Base-by-base conservation (phyloP, 2,797 vertebrate species). In the Rallus crepitans region DNA sequence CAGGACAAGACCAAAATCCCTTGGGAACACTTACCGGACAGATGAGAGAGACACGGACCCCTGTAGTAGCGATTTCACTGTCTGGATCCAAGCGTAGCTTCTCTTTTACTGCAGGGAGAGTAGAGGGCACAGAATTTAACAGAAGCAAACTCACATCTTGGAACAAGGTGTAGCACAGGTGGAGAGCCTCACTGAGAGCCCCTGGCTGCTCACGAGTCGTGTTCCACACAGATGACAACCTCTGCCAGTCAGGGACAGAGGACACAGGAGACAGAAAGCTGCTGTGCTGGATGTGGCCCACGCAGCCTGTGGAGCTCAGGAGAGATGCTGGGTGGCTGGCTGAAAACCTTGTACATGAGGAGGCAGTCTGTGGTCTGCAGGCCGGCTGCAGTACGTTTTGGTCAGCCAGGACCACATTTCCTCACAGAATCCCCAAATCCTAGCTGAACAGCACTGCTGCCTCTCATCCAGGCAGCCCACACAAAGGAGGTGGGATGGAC, bases 1-100 rank as follows among this genome's bases (percentile, higher is more conserved):
- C 3, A 28, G n/a, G 68, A 53, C 0, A 3, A 45, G n/a, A 5
- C 1, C 9, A 3, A 33, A 7, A 10, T 4, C 4, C 1, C 31
- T 17, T 14, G 65, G 45, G 24, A n/a, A 27, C 25, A 90, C 99
- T 98, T 98, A 99, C 99, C 57, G 99, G 99, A 94, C 99, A 99
- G 96, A 99, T 99, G n/a, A 99, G 99, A 70, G 99, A 99, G 33
- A 99, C 99, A 24, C 99, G 97, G 68, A 99, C 99, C 3, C 99
- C 99, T 1, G 99, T 99, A 91, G 99, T 99, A 18, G 99, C 99
- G 6, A 99, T 99, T 97, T 99, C 99, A 15, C 99, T 99, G 97
- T 99, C 99, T 0, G 99, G 99, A 91, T 99, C 99, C 95, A 99
- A 98, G 31, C 99, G 99, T 72, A 99, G 97, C 97, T 99, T 99